Conservation (phyloP, 2,113 vertebrate species). For the Myrmophylax atrothorax region DNA sequence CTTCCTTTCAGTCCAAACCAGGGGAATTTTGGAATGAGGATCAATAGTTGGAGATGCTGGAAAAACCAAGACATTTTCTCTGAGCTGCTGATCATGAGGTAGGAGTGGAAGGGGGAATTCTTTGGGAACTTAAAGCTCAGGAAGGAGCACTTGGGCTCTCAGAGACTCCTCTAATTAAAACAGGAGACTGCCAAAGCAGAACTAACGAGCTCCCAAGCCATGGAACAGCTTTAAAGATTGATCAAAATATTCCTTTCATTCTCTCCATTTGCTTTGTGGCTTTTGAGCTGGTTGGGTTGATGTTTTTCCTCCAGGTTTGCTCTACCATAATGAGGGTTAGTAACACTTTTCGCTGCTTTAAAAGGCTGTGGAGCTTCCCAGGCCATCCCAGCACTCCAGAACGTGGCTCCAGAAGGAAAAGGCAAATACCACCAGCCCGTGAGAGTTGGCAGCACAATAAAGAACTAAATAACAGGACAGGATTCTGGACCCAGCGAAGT, state of each 20-base stretch:
- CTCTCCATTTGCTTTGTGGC: neutral
- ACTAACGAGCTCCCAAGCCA: neutral
- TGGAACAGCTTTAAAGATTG: neutral
- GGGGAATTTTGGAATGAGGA: neutral
- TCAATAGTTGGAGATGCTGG: neutral
- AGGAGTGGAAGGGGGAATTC: neutral
- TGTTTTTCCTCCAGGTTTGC: neutral
- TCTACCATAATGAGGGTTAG: neutral
- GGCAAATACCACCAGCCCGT: neutral
- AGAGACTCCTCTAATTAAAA: no score
- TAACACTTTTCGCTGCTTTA: neutral
- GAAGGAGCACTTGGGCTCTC: no score
- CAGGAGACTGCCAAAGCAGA: neutral
- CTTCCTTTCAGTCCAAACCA: neutral
- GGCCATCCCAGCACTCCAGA: neutral
- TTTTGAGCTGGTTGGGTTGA: neutral
- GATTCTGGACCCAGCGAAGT: neutral
- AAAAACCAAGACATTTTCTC: neutral
- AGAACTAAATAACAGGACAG: conserved; percentile 12
- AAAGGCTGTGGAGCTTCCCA: neutral
- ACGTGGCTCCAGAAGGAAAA: neutral
- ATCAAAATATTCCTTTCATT: neutral
- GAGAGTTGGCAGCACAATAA: conserved; percentile 16
- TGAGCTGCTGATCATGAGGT: neutral
- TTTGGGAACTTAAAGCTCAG: neutral